phyloP scores from a whole-genome alignment of 2,113 vertebrate species.

The Indri indri region DNA sequence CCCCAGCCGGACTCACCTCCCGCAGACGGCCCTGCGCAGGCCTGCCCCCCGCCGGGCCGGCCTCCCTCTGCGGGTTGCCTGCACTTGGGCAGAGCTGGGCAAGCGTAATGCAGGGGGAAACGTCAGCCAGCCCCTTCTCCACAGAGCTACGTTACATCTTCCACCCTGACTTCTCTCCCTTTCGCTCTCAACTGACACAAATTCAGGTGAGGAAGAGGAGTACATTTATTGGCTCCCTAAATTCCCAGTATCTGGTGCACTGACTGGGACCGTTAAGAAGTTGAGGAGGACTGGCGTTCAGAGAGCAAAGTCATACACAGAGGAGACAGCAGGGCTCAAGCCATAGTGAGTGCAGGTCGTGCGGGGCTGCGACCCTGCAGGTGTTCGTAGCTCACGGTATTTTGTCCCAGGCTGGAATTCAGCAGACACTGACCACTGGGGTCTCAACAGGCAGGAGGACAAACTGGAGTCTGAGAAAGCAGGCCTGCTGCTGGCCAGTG shows the following conservation, averaged over 20 bases:
- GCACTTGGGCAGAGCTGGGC: too few relatives aligned
- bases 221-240: neutral
- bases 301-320: neutral
- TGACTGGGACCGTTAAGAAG: neutral
- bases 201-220: neutral
- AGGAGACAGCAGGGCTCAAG: neutral
- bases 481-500: neutral
- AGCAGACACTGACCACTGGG: neutral
- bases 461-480: neutral
- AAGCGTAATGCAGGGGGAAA: neutral
- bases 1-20: too few relatives aligned
- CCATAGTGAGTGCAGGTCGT: neutral
- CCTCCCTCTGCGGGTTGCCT: neutral
- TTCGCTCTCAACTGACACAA: neutral
- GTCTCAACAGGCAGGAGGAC: neutral
- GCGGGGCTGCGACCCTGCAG: neutral
- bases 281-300: neutral
- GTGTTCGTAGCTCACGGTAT: neutral
- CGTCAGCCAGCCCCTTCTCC: neutral
- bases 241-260: neutral
- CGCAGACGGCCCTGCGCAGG: too few relatives aligned
- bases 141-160: neutral
- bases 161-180: neutral
- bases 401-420: conserved; percentile 2
- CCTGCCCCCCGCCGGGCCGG: neutral